Evolutionary conservation across 2,113 vertebrate genomes (phyloP).

Genomic region (Camelus bactrianus): DNA sequence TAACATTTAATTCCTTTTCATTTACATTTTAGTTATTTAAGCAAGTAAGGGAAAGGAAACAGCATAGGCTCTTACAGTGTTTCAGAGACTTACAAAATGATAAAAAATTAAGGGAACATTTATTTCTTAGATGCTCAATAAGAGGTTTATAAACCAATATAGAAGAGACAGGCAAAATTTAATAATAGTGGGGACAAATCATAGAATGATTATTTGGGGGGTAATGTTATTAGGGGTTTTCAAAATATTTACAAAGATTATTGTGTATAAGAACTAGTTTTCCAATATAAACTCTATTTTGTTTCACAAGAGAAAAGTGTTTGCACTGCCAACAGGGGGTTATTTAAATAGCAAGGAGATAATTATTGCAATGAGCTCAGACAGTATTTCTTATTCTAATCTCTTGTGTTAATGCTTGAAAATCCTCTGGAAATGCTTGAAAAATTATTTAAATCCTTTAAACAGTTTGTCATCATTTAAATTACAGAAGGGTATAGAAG

Average conservation of each 20-base stretch:
- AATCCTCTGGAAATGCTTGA: slow-evolving; percentile 32
- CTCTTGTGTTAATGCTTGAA: slow-evolving; percentile 17
- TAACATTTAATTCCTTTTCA: slow-evolving; percentile 6
- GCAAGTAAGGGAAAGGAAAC: slow-evolving; percentile 32
- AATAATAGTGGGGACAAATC: neutral
- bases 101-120: neutral
- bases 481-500: neutral
- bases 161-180: slow-evolving; percentile 4
- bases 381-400: slow-evolving; percentile 41
- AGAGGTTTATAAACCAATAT: neutral
- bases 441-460: slow-evolving; percentile 10
- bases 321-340: neutral
- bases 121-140: slow-evolving; percentile 17
- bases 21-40: slow-evolving; percentile 13
- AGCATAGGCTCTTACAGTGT: neutral
- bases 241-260: slow-evolving; percentile 63
- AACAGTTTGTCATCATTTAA: slow-evolving; percentile 56
- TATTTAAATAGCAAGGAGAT: slow-evolving; percentile 49
- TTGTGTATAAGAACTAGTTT: slow-evolving; percentile 21
- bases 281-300: slow-evolving; percentile 31
- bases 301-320: slow-evolving; percentile 24
- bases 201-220: neutral
- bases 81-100: slow-evolving; percentile 31
- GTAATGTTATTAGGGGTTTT: slow-evolving; percentile 36
- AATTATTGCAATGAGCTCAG: neutral